Evolutionary conservation across 2,797 vertebrate genomes (phyloP).

Genomic region (Microctenopoma stevenorrisi): DNA sequence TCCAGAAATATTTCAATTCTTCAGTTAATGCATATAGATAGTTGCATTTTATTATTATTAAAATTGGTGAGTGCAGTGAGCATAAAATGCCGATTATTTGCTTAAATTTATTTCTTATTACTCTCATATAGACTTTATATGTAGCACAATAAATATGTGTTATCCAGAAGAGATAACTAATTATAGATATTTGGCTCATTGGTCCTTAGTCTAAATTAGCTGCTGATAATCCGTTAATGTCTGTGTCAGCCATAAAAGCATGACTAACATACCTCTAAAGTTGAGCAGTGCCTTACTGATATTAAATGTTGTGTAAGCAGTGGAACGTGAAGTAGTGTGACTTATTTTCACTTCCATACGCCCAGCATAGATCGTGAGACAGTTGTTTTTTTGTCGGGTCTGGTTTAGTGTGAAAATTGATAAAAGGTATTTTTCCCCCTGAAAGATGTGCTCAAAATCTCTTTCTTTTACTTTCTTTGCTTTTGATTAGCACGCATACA

Average conservation of each 20-base stretch:
- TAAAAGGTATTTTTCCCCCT: not conserved
- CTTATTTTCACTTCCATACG: not conserved
- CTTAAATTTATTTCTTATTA: not conserved
- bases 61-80: not conserved
- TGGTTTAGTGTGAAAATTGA: not conserved
- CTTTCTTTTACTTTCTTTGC: not conserved
- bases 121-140: too few species aligned
- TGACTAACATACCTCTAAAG: not conserved
- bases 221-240: too few species aligned
- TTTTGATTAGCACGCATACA: conserved; percentile 9
- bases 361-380: not conserved
- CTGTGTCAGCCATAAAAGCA: not conserved
- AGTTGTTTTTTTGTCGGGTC: not conserved
- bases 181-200: too few species aligned
- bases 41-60: not conserved
- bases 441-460: not conserved
- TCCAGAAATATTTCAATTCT: not conserved
- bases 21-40: not conserved
- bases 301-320: not conserved
- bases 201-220: too few species aligned
- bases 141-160: too few species aligned
- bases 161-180: too few species aligned
- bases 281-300: not conserved
- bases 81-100: not conserved
- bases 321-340: not conserved